Base-by-base conservation (phyloP, 2,888 invertebrate species). In the Dolichopus griseipennis region DNA sequence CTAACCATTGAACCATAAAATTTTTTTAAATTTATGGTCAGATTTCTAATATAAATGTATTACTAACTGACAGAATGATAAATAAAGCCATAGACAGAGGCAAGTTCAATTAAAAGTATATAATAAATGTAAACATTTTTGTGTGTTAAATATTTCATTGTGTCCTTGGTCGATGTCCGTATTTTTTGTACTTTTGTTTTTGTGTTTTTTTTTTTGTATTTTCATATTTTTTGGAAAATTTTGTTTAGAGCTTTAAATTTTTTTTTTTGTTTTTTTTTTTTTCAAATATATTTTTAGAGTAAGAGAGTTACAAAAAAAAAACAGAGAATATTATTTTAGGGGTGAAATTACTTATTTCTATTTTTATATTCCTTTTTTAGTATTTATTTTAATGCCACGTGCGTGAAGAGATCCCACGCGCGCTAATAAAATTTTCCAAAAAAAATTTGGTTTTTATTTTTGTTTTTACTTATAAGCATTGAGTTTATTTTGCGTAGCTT, bases 341-440 rank as follows among this genome's bases (percentile, higher is more conserved):
- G 18, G 52, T 52, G 52, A 18, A 52, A 52, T n/a, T 18, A 52
- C 52, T 18, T 52, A 18, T 10, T 43, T 52, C 52, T 52, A 52
- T 52, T 52, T 52, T 52, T 52, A 52, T 52, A 52, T 52, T 52
- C 52, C 52, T n/a, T 52, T 43, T 12, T 18, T 15, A 52, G 52
- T 52, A 52, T 63, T 63, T 63, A 63, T 63, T 27, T 27, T 15
- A 63, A 27, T 63, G 63, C 63, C 63, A 63, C 63, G 63, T 63
- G 63, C 63, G 63, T 63, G 27, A 63, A 63, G 27, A 63, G 22
- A 15, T 12, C 63, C 63, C 63, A 63, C 63, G 63, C 63, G 63
- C 63, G 27, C 63, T 20, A 63, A 27, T 27, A 15, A 62, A 27
- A 27, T 10, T 27, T 2, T 2, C 22, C 27, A 15, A 27, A 63